Percentiles rank a stretch among this genome's conserved stretches.
Conservation (phyloP, 2,888 invertebrate species). For the Margaritifera margaritifera region DNA sequence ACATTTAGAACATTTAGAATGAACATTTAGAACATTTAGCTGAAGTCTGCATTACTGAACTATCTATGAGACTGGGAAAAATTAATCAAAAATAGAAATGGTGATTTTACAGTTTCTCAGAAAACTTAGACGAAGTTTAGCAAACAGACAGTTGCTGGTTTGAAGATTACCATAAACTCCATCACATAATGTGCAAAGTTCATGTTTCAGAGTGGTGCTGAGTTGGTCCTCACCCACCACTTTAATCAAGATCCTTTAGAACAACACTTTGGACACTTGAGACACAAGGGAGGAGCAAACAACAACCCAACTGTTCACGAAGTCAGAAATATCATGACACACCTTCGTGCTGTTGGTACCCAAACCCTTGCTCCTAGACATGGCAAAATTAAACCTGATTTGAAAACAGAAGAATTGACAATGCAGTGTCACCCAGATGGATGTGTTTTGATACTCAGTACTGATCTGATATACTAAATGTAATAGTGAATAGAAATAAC, state of each 20-base stretch:
- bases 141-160: constrained; percentile 21
- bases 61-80: constrained; percentile 8
- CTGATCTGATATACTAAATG: no score
- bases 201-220: constrained; percentile 9
- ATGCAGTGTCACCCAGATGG: no score
- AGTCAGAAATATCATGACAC: constrained; percentile 14
- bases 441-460: no score
- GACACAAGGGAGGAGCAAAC: constrained; percentile 9
- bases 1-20: no score
- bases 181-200: constrained; percentile 1
- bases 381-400: constrained; percentile 15
- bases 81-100: constrained; percentile 2
- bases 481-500: no score
- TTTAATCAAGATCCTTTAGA: constrained; percentile 31
- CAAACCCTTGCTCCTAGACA: constrained; percentile 16
- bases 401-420: no score
- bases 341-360: constrained; percentile 11
- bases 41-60: neutral
- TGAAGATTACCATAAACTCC: constrained; percentile 13
- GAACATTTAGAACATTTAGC: no score
- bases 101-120: constrained; percentile 5
- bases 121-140: constrained; percentile 3
- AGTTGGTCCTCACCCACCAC: constrained; percentile 22
- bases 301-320: constrained; percentile 22
- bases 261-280: constrained; percentile 25